Conservation (phyloP, 2,888 invertebrate species). For the Hetaerina titia region DNA sequence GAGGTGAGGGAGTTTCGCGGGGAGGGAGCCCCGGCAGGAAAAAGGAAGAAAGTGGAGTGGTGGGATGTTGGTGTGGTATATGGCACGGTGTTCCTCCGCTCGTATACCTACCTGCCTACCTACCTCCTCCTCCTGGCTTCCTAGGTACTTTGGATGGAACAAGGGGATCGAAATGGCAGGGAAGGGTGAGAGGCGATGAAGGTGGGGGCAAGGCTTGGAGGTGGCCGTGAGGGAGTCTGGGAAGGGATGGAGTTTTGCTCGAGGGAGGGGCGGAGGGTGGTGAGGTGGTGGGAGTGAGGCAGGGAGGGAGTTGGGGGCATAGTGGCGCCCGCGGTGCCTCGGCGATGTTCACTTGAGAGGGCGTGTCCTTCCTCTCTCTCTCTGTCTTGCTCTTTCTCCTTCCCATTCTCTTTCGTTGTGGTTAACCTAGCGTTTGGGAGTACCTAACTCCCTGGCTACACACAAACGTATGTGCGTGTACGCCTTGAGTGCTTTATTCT, state of each 20-base stretch:
- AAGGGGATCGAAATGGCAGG: not conserved
- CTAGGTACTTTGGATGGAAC: not conserved
- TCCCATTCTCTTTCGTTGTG: not conserved
- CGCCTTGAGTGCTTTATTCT: slow-evolving; percentile 31
- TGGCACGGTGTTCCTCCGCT: not conserved
- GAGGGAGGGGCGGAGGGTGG: not conserved
- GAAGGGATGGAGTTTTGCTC: not conserved
- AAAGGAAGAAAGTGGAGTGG: slow-evolving; percentile 20
- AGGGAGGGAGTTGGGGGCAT: not conserved
- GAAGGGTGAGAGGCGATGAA: no score
- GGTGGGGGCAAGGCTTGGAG: not conserved
- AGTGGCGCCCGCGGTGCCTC: slow-evolving; percentile 30
- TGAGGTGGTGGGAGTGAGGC: not conserved
- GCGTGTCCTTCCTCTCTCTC: not conserved
- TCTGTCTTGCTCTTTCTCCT: no score
- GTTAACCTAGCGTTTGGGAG: slow-evolving; percentile 13
- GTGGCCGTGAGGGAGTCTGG: not conserved
- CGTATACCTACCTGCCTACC: not conserved
- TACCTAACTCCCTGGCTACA: not conserved
- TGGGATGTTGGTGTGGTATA: slow-evolving; percentile 23
- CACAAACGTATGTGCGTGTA: not conserved
- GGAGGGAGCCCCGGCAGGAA: not conserved
- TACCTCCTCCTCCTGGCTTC: not conserved
- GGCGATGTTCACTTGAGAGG: slow-evolving; percentile 36
- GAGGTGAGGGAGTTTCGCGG: not conserved